phyloP scores from a whole-genome alignment of 2,797 vertebrate species.

The Sparidentex hasta region DNA sequence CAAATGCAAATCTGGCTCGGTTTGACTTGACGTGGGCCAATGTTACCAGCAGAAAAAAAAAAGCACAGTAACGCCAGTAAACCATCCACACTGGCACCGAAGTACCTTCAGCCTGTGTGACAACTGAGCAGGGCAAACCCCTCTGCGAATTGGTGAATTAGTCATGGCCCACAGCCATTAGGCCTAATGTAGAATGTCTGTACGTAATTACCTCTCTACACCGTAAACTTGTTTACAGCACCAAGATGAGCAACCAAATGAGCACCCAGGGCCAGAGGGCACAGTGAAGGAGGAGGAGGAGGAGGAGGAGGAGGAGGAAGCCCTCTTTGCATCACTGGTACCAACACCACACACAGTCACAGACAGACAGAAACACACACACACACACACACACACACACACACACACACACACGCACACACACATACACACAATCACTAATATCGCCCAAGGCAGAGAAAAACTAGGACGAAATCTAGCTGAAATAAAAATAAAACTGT shows the following conservation, averaged over 20 bases:
- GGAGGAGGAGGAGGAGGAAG: slow-evolving; percentile 7
- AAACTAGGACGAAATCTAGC: slow-evolving; percentile 67
- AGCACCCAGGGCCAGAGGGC: slow-evolving; percentile 56
- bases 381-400: slow-evolving; percentile 6
- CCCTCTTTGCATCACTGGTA: slow-evolving; percentile 27
- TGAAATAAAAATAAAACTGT: slow-evolving; percentile 63
- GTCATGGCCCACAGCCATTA: slow-evolving; percentile 77
- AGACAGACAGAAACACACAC: slow-evolving; percentile 22
- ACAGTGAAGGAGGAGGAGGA: slow-evolving; percentile 13
- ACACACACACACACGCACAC: slow-evolving; percentile 12
- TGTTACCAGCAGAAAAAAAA: too few species aligned
- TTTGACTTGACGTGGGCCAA: too few species aligned
- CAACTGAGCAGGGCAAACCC: slow-evolving; percentile 54
- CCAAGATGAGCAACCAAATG: slow-evolving; percentile 66
- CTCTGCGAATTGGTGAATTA: slow-evolving; percentile 74
- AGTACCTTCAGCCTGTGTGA: slow-evolving; percentile 56
- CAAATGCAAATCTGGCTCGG: too few species aligned
- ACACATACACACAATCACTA: slow-evolving; percentile 25
- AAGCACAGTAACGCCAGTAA: slow-evolving; percentile 12
- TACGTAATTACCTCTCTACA: slow-evolving; percentile 76
- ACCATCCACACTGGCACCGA: slow-evolving; percentile 27
- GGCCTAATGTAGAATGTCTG: slow-evolving; percentile 75
- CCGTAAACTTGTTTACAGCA: slow-evolving; percentile 77
- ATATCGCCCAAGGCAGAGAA: slow-evolving; percentile 53
- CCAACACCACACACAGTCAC: slow-evolving; percentile 12